Base-by-base conservation (phyloP, 2,888 invertebrate species). In the Priocnemis perturbator region DNA sequence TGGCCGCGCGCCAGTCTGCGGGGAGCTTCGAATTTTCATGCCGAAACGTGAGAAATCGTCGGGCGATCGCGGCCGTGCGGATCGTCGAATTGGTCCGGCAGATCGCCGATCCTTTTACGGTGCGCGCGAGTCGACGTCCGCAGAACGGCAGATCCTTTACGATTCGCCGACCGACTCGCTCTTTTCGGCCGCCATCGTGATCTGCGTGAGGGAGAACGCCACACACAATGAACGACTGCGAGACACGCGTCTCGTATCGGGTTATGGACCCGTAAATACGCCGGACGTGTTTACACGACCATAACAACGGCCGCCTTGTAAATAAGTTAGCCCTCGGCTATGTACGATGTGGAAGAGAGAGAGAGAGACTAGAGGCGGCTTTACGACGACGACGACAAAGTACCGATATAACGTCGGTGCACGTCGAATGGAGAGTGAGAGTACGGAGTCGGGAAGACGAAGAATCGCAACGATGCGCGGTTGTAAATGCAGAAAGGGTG, bases 221-320 rank as follows among this genome's bases (percentile, higher is more conserved):
- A 37, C 37, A 37, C 37, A 37, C 37, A 37, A 37, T 37, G 37
- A 37, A 37, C 14, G 37, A 37, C 7, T 37, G 7, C 67, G 71
- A 62, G 76, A 79, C 78, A 73, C 69, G 73, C 73, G 73, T 77
- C 79, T 71, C 69, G 67, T 73, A 79, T 79, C 77, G 69, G 69
- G 75, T 79, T 79, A 79, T 79, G 73, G 79, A 68, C 75, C 77
- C 75, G 79, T 79, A 79, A 79, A 79, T 75, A 79, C 79, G 48
- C 21, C 59, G 64, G 74, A 67, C 70, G 77, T 73, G 69, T 78
- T 79, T 79, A 75, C 77, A 67, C 68, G 67, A 66, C 74, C 61
- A 67, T 74, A 77, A 77, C 71, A 70, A 37, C 48, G 76, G 64
- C 64, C 65, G 76, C 69, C 64, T 68, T 71, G 74, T 70, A 76